These are phyloP conservation scores for Microcebus jonahi DNA, from an alignment of 2,113 vertebrate genomes.

Conservation along the genomic window DNA sequence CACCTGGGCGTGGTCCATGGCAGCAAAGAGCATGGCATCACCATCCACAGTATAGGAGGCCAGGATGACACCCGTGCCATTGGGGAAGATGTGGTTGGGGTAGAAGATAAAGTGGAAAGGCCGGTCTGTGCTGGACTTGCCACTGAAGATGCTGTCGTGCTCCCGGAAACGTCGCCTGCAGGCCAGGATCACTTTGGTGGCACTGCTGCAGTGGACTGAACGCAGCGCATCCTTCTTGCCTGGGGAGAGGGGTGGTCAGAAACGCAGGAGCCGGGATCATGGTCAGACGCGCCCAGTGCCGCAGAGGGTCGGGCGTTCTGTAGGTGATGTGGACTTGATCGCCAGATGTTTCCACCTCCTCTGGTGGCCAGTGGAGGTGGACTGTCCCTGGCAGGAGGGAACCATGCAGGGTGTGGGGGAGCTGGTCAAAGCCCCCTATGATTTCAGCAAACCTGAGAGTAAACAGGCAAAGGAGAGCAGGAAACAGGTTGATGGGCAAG, in stretches of 20 bases:
- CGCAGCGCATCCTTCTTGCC: slow-evolving; percentile 87
- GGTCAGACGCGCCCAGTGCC: accelerated
- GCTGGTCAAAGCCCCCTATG: slow-evolving; percentile 42
- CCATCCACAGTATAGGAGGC: slow-evolving; percentile 90
- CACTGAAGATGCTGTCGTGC: slow-evolving; percentile 85
- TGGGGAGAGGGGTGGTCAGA: slow-evolving; percentile 84
- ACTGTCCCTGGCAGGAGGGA: not conserved
- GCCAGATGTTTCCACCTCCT: not conserved
- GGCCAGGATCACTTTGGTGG: slow-evolving; percentile 88
- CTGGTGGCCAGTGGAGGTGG: not conserved
- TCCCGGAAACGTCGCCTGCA: slow-evolving; percentile 91
- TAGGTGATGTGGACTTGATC: not conserved
- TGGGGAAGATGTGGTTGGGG: slow-evolving; percentile 82
- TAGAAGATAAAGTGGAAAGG: slow-evolving; percentile 69
- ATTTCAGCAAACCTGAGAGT: slow-evolving; percentile 58
- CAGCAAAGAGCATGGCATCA: slow-evolving; percentile 86
- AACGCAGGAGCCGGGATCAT: slow-evolving; percentile 86
- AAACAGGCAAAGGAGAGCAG: not conserved
- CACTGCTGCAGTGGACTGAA: slow-evolving; percentile 86
- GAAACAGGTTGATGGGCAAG: not conserved
- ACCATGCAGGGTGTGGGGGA: slow-evolving; percentile 42
- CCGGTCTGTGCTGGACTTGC: slow-evolving; percentile 85
- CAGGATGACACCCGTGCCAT: slow-evolving; percentile 80
- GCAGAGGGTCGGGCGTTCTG: accelerated
- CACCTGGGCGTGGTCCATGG: slow-evolving; percentile 70